These are phyloP conservation scores for Botia almorhae DNA, from an alignment of 2,797 vertebrate genomes.

Conservation along the genomic window DNA sequence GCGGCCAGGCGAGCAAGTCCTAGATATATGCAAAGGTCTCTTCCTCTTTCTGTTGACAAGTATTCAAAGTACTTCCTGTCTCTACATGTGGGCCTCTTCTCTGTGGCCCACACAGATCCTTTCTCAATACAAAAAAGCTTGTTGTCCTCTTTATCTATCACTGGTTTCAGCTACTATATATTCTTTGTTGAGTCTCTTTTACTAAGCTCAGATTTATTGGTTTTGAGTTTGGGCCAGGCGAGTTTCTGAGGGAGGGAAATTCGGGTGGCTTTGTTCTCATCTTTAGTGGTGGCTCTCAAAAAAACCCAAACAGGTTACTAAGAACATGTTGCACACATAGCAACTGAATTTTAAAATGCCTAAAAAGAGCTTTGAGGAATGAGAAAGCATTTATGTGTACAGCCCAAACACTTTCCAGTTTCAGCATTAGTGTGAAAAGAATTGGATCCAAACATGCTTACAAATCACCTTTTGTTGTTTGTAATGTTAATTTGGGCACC, in stretches of 20 bases:
- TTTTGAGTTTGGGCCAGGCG: constrained; percentile 51
- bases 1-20: constrained; percentile 7
- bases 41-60: constrained; percentile 40
- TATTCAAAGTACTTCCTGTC: constrained; percentile 43
- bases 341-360: neutral
- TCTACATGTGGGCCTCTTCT: constrained; percentile 11
- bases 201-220: constrained; percentile 46
- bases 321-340: constrained; percentile 11
- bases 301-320: neutral
- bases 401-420: neutral
- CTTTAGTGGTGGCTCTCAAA: constrained; percentile 24
- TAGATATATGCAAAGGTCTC: constrained; percentile 20
- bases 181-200: constrained; percentile 28
- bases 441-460: neutral
- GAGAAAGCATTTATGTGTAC: neutral
- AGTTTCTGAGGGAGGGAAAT: constrained; percentile 40
- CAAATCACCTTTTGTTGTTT: neutral
- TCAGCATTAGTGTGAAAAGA: neutral
- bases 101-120: constrained; percentile 7
- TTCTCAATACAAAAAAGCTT: constrained; percentile 45
- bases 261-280: constrained; percentile 42
- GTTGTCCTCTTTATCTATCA: constrained; percentile 47
- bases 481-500: neutral
- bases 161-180: constrained; percentile 42
- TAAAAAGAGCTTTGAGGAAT: neutral